Base-by-base conservation (phyloP, 2,888 invertebrate species). In the Nudaria mundana region DNA sequence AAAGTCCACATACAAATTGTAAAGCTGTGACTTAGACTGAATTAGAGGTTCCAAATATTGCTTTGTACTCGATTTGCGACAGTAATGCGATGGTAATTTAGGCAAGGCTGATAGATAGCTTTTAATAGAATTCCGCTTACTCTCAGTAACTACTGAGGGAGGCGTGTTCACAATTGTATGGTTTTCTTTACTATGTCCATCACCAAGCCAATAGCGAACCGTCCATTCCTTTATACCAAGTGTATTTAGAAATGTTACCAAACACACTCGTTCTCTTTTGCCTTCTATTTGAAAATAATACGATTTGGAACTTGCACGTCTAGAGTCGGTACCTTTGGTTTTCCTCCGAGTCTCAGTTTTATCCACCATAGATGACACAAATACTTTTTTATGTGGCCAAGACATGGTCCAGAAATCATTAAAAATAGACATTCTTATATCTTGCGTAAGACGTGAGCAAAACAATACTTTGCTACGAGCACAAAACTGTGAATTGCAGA, bases 51-150 rank as follows among this genome's bases (percentile, higher is more conserved):
- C 63, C 33, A 63, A 30, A 46, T 64, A 64, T 28, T 46, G 43
- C 30, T 62, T 64, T 7, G 52, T 30, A 23, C 33, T 60, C 6
- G 48, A 25, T 51, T 54, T 29, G 13, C 57, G 39, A 26, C 58
- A 60, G 22, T 63, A 63, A 45, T 61, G 60, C 5, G 63, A 66
- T 29, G 58, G 53, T 26, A 59, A 28, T 40, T 64, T 60, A 11
- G 35, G 35, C 16, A 35, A 35, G 6, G 11, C 4, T 18, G 3
- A 14, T 12, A 35, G 15, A 13, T 28, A 35, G n/a, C 20, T 20
- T 28, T 35, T 26, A 16, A 34, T 16, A 16, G 25, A 34, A 16
- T 26, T 24, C 11, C 24, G 22, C 23, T 32, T 24, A 32, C 14
- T 28, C 28, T 29, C 35, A 29, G 35, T 29, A 20, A 8, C 13